Percentiles rank a stretch among this genome's conserved stretches.
Conservation (phyloP, 1,140 invertebrate genomes). For the Euwallacea similis region DNA sequence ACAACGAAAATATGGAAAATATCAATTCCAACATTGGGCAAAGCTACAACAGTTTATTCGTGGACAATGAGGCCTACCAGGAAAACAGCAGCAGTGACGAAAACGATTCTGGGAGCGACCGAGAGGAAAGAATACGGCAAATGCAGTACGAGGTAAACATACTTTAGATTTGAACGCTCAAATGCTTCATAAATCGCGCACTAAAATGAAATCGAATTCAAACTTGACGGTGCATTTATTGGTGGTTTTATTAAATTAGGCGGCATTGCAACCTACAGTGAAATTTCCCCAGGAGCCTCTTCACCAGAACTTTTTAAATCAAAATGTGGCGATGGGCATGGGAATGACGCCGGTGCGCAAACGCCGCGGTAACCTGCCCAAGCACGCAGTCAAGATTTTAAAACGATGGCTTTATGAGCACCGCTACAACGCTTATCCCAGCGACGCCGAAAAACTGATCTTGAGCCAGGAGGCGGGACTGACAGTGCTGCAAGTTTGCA, state of each 20-base stretch:
- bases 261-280: background rate
- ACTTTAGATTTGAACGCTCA: background rate
- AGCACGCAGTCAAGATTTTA: conserved; percentile 87
- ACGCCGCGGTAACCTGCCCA: conserved; percentile 85
- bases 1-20: conserved; percentile 8
- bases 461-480: conserved; percentile 84
- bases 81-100: conserved; percentile 69
- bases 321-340: conserved; percentile 36
- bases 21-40: conserved; percentile 9
- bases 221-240: too few species aligned
- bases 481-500: conserved; percentile 83
- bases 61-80: conserved; percentile 16
- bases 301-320: conserved; percentile 36
- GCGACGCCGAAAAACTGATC: conserved; percentile 83
- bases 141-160: conserved; percentile 16
- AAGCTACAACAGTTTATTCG: conserved; percentile 24
- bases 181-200: too few species aligned
- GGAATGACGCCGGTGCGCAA: conserved; percentile 38
- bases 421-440: conserved; percentile 93
- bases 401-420: conserved; percentile 92
- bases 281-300: conserved; percentile 8
- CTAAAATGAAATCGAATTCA: too few species aligned
- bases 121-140: conserved; percentile 40
- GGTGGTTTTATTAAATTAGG: background rate
- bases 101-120: conserved; percentile 62